Base-by-base conservation (phyloP, 1,140 invertebrate species). In the Orius insidiosus region DNA sequence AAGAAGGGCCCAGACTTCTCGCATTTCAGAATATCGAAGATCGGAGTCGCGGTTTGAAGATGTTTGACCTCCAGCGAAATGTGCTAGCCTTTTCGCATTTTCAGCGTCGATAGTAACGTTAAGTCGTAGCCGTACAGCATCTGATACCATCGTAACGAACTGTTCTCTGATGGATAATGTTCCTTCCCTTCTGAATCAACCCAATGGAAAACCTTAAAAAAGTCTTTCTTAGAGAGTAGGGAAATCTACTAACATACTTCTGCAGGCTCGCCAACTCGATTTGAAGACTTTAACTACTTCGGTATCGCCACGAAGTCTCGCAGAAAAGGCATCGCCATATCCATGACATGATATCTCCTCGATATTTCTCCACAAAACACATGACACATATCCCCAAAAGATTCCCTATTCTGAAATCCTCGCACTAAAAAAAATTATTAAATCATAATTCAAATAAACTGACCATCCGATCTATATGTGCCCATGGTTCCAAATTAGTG, bases 1-100 rank as follows among this genome's bases (percentile, higher is more conserved):
- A 5, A 76, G 46, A 13, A 80, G 54, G 32, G 61, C 54, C 72
- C 73, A 78, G 3, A 76, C 59, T 55, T 71, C 74, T 49, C 70
- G 66, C 62, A 76, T 70, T 59, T 74, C 72, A n/a, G 61, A 53
- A 13, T 62, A 56, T 31, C 68, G 59, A 30, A 58, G 52, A n/a
- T 62, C 59, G 3, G 41, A 36, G 2, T 19, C 16, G 3, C 11
- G n/a, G 16, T 49, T 32, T 8, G 30, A 11, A 6, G 18, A 34
- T 5, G 41, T 43, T 31, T 37, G 39, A 1, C 41, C 47, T n/a
- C 47, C 41, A 1, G 36, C 16, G 18, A 49, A 45, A 10, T 40
- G 41, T 1, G 47, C 8, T 8, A 45, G 54, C 50, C 65, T 61
- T 50, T 66, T 55, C 8, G 68, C 56, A 40, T 68, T 67, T 39